Evolutionary conservation across 2,113 vertebrate genomes (phyloP).

Genomic region (Pagrus major): DNA sequence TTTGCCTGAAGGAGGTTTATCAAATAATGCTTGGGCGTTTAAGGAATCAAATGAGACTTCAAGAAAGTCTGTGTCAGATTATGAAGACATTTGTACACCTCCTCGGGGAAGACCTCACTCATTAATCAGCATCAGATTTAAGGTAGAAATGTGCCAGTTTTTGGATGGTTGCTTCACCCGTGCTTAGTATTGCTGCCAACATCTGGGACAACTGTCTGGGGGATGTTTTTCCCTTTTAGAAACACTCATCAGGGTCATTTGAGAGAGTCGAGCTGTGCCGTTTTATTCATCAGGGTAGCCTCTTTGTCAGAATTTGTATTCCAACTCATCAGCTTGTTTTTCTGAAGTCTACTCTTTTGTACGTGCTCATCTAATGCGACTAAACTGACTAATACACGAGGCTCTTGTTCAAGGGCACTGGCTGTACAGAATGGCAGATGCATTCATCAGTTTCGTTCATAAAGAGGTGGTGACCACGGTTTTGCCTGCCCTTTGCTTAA

Average conservation of each 20-base stretch:
- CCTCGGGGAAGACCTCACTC: conserved; percentile 28
- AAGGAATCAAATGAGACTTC: conserved; percentile 44
- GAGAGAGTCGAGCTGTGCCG: conserved; percentile 3
- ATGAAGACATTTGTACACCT: conserved; percentile 39
- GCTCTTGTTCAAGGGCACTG: conserved; percentile 38
- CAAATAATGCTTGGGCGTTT: conserved; percentile 36
- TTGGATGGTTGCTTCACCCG: conserved; percentile 15
- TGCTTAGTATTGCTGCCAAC: neutral
- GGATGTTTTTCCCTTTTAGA: conserved; percentile 45
- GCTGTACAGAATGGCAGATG: conserved; percentile 3
- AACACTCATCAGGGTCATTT: conserved; percentile 43
- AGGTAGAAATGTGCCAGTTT: conserved; percentile 39
- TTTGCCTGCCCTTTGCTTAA: conserved; percentile 8
- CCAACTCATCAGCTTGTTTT: conserved; percentile 46
- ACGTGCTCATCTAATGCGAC: conserved; percentile 45
- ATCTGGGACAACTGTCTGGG: conserved; percentile 39
- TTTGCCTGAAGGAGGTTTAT: conserved; percentile 22
- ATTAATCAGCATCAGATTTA: conserved; percentile 43
- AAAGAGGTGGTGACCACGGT: neutral
- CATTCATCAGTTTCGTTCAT: conserved; percentile 13
- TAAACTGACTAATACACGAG: conserved; percentile 22
- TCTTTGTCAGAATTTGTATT: conserved; percentile 53
- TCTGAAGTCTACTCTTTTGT: conserved; percentile 31
- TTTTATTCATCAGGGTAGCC: conserved; percentile 28
- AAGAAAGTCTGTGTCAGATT: conserved; percentile 37